Percentiles rank a stretch among this genome's conserved stretches.
Conservation (phyloP, 2,797 vertebrate species). For the Thalassophryne amazonica region DNA sequence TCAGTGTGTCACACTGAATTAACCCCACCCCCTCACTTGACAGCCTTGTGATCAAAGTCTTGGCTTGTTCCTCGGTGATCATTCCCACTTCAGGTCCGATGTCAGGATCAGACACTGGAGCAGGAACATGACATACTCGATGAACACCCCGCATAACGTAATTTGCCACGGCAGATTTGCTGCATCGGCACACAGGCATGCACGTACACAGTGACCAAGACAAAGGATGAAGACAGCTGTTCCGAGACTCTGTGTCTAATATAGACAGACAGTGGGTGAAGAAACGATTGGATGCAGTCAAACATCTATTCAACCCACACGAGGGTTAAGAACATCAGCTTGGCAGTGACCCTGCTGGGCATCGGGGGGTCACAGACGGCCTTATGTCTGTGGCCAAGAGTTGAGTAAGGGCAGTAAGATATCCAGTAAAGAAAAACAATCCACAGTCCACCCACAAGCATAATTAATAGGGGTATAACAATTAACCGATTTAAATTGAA, state of each 20-base stretch:
- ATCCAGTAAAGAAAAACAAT: constrained; percentile 34
- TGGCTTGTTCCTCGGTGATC: constrained; percentile 47
- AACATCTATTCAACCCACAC: constrained; percentile 31
- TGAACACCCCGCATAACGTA: constrained; percentile 61
- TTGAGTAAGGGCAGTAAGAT: constrained; percentile 49
- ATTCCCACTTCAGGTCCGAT: constrained; percentile 51
- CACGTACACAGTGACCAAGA: constrained; percentile 22
- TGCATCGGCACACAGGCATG: constrained; percentile 45
- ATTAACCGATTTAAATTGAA: no score
- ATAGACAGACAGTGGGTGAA: constrained; percentile 58
- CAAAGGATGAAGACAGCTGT: constrained; percentile 48
- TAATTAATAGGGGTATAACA: constrained; percentile 7
- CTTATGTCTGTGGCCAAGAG: constrained; percentile 22
- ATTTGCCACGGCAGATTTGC: constrained; percentile 59
- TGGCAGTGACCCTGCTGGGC: constrained; percentile 46
- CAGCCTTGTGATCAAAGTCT: constrained; percentile 55
- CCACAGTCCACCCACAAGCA: constrained; percentile 21
- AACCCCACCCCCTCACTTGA: constrained; percentile 25
- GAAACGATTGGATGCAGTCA: constrained; percentile 66
- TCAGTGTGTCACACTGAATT: constrained; percentile 5
- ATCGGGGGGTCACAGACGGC: constrained; percentile 15
- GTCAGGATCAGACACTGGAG: constrained; percentile 55
- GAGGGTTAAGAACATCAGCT: constrained; percentile 24
- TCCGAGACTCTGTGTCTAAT: constrained; percentile 60
- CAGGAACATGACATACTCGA: constrained; percentile 35